These are phyloP conservation scores for Coregonus suidteri DNA, from an alignment of 2,797 vertebrate genomes.

Conservation along the genomic window DNA sequence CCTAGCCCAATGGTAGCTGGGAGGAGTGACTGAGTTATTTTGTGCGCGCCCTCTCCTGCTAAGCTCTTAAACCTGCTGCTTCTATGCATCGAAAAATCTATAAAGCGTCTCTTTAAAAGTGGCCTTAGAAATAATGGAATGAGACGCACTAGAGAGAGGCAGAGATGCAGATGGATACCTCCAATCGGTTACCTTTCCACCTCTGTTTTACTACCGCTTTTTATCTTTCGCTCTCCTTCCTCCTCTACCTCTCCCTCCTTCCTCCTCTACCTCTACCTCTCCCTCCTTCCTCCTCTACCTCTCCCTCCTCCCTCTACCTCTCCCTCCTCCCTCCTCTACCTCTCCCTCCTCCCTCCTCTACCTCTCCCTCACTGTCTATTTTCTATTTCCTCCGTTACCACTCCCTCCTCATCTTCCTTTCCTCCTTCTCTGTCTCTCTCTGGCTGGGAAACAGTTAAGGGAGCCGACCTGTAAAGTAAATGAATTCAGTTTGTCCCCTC, in stretches of 20 bases:
- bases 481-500: slow-evolving; percentile 39
- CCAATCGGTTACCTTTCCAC: slow-evolving; percentile 1
- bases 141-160: slow-evolving; percentile 51
- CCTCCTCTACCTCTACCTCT: background rate
- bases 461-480: background rate
- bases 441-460: background rate
- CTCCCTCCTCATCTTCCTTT: background rate
- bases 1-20: slow-evolving; percentile 30
- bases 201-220: slow-evolving; percentile 2
- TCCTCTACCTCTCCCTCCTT: background rate
- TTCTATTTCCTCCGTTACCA: background rate
- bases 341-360: slow-evolving; percentile 4
- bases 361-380: background rate
- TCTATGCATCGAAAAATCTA: slow-evolving; percentile 66
- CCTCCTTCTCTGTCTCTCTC: slow-evolving; percentile 1
- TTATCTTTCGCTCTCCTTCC: background rate
- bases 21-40: slow-evolving; percentile 8
- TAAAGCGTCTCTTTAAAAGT: slow-evolving; percentile 61
- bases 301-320: background rate
- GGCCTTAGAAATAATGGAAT: slow-evolving; percentile 60
- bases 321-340: background rate
- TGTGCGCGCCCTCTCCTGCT: slow-evolving; percentile 8
- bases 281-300: background rate
- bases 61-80: slow-evolving; percentile 40
- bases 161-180: slow-evolving; percentile 45